These are phyloP conservation scores for Grantiella picta DNA, from an alignment of 2,113 vertebrate species.

Conservation along the genomic window DNA sequence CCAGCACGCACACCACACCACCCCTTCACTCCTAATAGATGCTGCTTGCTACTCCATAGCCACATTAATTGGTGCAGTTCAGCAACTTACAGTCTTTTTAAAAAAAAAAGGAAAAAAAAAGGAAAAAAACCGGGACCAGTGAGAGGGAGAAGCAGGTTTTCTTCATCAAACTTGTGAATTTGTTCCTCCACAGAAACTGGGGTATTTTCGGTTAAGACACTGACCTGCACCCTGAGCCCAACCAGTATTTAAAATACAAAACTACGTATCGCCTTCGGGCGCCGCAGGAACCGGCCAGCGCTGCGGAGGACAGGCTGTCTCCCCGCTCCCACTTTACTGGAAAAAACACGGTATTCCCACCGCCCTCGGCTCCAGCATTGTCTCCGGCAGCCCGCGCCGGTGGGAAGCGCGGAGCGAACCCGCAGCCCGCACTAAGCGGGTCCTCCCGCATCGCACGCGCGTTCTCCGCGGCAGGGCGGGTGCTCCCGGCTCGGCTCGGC, in stretches of 20 bases:
- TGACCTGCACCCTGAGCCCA: not conserved
- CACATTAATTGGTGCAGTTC: rapidly evolving
- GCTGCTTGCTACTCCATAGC: rapidly evolving
- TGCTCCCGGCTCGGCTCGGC: no score
- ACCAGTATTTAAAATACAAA: not conserved
- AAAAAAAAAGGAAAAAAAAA: not conserved
- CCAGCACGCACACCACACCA: rapidly evolving
- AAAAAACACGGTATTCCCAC: not conserved
- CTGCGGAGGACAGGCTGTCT: not conserved
- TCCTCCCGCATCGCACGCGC: rapidly evolving
- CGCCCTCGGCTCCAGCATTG: rapidly evolving
- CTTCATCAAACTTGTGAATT: not conserved
- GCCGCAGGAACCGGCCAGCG: rapidly evolving
- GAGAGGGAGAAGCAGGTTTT: rapidly evolving
- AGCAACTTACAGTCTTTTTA: rapidly evolving
- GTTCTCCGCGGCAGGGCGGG: not conserved
- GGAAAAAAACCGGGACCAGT: not conserved
- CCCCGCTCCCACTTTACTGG: not conserved
- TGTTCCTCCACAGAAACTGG: not conserved
- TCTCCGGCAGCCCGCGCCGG: not conserved
- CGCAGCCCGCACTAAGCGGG: rapidly evolving
- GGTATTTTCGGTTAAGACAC: not conserved
- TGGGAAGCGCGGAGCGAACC: rapidly evolving
- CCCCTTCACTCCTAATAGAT: not conserved
- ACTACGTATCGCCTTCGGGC: rapidly evolving